Base-by-base conservation (phyloP, 2,797 vertebrate genomes). In the Danionella dracula region DNA sequence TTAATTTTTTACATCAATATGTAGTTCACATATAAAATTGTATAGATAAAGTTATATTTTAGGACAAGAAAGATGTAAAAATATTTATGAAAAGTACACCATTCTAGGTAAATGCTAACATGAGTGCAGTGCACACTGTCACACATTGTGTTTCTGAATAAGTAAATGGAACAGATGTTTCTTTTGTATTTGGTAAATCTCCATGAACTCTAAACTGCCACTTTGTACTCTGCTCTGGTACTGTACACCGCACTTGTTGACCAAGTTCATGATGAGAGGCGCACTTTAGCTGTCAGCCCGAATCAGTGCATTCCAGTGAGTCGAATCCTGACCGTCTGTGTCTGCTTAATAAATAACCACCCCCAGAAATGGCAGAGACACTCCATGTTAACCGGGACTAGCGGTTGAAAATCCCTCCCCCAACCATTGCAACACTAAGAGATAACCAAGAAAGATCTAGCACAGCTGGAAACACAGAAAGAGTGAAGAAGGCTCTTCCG, bases 281-380 rank as follows among this genome's bases (percentile, higher is more conserved):
- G 59, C 74, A 73, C 77, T 81, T 78, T 77, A 81, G 38, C 78
- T 77, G 76, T 76, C 74, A 79, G 78, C 64, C 74, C 62, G 17
- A 31, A 77, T 78, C 68, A 80, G 71, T 70, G 50, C 66, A 62
- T 44, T 13, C 23, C 44, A 53, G 40, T 53, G 61, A 48, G 56
- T 37, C 70, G 54, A 65, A 51, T 73, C 75, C 62, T 51, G 65
- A 68, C 73, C 50, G 64, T 49, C 71, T 69, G 65, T 32, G 66
- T 44, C 69, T 76, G 68, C 75, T 79, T 80, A 78, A 82, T 78
- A 78, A 78, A 82, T 75, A 77, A 76, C 68, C 51, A 79, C 62
- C 50, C 50, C 50, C 68, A 42, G 69, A 78, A 70, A 71, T 56
- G 74, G 64, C 72, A 71, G 66, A 66, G 65, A 69, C 41, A 51